Base-by-base conservation (phyloP, 2,797 vertebrate genomes). In the Lepilemur ruficaudatus region DNA sequence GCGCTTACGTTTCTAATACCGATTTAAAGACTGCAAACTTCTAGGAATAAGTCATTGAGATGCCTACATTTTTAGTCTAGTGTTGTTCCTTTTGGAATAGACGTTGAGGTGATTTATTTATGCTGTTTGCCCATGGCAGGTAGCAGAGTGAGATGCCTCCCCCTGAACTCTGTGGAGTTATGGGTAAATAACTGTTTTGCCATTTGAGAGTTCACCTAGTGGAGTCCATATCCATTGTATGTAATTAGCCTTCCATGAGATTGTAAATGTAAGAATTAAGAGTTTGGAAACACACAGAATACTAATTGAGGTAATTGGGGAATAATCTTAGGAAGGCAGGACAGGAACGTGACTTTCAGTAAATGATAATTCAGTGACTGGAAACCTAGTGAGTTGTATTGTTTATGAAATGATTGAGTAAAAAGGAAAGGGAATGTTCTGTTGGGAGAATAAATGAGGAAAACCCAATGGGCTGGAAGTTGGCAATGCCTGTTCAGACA, bases 251-350 rank as follows among this genome's bases (percentile, higher is more conserved):
- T 91, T 83, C 48, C 48, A 63, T 41, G 43, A 93, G 43, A 67
- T 38, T 80, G 22, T 69, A 92, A 92, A 78, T 97, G 30, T 80
- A 96, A 94, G 20, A 73, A 91, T 41, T 9, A 86, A 55, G n/a
- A 70, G 11, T 43, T 91, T 95, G 55, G 17, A 92, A 96, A 91
- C n/a, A 91, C 14, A 35, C 15, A 89, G 78, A 95, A 83, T 93
- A 76, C 32, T 83, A 86, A 93, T 50, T 52, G 65, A 79, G 25
- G 35, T 81, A 30, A 79, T 65, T 22, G 4, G 55, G 89, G 23
- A 95, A 79, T 88, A 86, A 89, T 83, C 32, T 92, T 48, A 57
- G 41, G 46, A 46, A 91, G 18, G 8, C 30, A 94, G 2, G 17
- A 73, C 15, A 65, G 18, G 10, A 91, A 57, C 17, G 2, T 75